Conservation (phyloP, 2,797 vertebrate genomes). For the Capromys pilorides region DNA sequence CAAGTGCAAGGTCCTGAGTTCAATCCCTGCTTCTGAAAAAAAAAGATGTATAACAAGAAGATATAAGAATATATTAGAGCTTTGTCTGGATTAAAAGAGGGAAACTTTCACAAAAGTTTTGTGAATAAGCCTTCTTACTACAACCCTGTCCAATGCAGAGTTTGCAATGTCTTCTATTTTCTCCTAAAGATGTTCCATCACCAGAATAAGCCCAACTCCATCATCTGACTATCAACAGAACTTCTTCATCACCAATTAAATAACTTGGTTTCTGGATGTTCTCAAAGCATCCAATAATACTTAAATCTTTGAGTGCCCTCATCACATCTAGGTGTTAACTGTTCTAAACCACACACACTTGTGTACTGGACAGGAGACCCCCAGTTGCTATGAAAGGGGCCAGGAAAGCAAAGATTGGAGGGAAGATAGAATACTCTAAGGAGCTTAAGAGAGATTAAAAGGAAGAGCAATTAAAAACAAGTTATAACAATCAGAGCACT, state of each 20-base stretch:
- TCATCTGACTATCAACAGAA: neutral
- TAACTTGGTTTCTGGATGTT: slow-evolving; percentile 27
- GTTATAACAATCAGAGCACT: neutral
- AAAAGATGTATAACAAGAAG: neutral
- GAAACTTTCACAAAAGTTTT: neutral
- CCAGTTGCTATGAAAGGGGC: neutral
- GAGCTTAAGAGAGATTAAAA: neutral
- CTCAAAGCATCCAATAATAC: neutral
- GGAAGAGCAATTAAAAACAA: neutral
- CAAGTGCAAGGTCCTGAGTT: too few species aligned
- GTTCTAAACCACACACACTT: neutral
- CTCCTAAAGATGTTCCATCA: neutral
- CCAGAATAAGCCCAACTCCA: neutral
- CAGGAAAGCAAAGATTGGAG: neutral
- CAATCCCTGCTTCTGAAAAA: too few species aligned
- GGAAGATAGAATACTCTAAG: neutral
- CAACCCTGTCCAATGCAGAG: neutral
- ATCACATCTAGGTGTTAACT: slow-evolving; percentile 7
- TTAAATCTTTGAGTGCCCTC: neutral
- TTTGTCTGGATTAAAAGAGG: neutral
- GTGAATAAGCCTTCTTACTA: neutral
- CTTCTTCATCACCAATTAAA: neutral
- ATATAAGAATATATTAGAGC: too few species aligned
- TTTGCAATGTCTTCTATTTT: neutral
- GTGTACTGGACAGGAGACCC: neutral